Conservation (phyloP, 2,888 invertebrate species). For the Hyposoter dolosus region DNA sequence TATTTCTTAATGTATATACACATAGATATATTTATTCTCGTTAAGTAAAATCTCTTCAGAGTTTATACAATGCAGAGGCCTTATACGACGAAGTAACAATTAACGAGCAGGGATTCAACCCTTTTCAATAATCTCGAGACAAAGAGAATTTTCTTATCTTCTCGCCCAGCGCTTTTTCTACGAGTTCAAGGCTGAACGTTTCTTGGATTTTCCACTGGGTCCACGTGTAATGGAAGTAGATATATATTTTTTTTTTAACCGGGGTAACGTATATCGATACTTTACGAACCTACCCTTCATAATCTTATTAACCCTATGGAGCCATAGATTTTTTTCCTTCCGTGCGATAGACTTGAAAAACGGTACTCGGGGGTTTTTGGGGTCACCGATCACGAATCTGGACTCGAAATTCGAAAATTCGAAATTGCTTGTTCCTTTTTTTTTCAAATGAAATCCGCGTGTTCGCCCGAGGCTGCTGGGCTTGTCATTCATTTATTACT, state of each 20-base stretch:
- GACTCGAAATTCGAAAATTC: too few species aligned
- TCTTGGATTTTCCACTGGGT: neutral
- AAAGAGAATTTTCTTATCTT: neutral
- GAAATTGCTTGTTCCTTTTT: too few species aligned
- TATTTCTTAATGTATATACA: neutral
- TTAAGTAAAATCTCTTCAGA: neutral
- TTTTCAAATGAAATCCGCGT: too few species aligned
- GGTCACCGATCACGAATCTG: too few species aligned
- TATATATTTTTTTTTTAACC: neutral
- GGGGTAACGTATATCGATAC: neutral
- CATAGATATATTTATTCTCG: neutral
- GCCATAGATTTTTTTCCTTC: too few species aligned
- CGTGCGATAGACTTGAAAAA: too few species aligned
- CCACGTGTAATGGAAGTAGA: neutral
- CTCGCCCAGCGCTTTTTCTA: neutral
- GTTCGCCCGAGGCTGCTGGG: too few species aligned
- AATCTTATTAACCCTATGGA: neutral
- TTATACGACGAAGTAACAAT: conserved; percentile 5
- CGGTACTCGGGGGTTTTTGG: too few species aligned
- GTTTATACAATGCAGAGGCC: neutral
- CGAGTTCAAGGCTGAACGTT: neutral
- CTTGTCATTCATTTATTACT: too few species aligned
- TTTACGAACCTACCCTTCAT: neutral
- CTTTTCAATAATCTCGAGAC: neutral
- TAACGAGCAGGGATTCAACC: conserved; percentile 1